Conservation (phyloP, 1,140 invertebrate genomes). For the Drosophila parabipectinata region DNA sequence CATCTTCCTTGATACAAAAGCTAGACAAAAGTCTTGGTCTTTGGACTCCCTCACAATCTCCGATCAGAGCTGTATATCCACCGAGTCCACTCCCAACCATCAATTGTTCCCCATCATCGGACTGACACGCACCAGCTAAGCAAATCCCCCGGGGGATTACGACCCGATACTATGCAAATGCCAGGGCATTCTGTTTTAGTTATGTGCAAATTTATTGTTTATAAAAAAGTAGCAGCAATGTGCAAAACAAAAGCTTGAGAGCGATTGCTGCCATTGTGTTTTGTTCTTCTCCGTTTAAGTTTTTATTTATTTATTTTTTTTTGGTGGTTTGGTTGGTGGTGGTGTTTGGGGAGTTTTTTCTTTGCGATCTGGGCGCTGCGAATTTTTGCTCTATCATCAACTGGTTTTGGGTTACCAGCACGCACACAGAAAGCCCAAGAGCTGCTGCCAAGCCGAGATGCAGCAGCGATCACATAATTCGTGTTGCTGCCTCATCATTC, state of each 20-base stretch:
- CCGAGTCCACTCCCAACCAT: background rate
- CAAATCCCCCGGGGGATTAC: conserved; percentile 28
- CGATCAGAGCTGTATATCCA: background rate
- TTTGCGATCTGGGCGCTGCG: conserved; percentile 26
- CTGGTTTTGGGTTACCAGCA: conserved; percentile 78
- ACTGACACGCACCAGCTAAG: conserved; percentile 27
- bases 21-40: conserved; percentile 5
- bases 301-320: conserved; percentile 31
- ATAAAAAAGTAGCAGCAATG: conserved; percentile 24
- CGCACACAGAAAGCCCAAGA: conserved; percentile 48
- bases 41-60: conserved; percentile 12
- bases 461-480: conserved; percentile 76
- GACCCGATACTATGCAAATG: conserved; percentile 58
- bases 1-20: background rate
- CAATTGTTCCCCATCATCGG: conserved; percentile 11
- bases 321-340: conserved; percentile 11
- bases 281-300: conserved; percentile 1
- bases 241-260: conserved; percentile 10
- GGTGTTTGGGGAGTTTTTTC: conserved; percentile 55
- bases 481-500: conserved; percentile 80
- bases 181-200: conserved; percentile 61
- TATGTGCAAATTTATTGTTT: conserved; percentile 78
- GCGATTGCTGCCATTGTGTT: conserved; percentile 63
- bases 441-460: conserved; percentile 40
- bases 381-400: conserved; percentile 66